Evolutionary conservation across 1,140 invertebrate genomes (phyloP).

Genomic region (Battus philenor): DNA sequence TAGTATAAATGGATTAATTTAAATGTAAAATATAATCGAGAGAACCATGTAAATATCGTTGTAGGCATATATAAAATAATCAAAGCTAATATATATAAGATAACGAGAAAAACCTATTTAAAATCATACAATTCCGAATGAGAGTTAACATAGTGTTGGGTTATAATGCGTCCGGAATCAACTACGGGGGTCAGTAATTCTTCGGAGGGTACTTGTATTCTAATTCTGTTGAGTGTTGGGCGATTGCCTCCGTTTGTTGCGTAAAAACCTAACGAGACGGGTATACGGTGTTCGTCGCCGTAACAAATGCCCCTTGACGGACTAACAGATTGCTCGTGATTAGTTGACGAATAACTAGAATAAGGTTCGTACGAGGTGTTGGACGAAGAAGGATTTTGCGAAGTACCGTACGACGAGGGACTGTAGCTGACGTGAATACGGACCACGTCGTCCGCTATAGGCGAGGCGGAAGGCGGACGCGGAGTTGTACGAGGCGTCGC

Average conservation of each 20-base stretch:
- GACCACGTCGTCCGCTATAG: constrained; percentile 79
- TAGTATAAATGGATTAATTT: no score
- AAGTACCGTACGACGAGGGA: constrained; percentile 60
- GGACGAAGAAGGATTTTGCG: no score
- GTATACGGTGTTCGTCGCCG: constrained; percentile 51
- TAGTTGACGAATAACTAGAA: no score
- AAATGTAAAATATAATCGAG: no score
- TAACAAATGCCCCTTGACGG: constrained; percentile 50
- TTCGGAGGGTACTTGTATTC: constrained; percentile 81
- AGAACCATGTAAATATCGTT: background rate
- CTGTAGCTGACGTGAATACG: constrained; percentile 86
- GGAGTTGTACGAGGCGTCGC: constrained; percentile 80
- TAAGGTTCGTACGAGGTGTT: no score
- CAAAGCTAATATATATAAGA: background rate
- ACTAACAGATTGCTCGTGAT: constrained; percentile 66
- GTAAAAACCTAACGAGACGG: constrained; percentile 52
- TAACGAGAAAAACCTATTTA: constrained; percentile 32
- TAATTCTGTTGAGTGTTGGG: constrained; percentile 79
- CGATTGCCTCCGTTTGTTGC: constrained; percentile 48
- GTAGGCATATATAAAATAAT: background rate
- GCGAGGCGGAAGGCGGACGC: constrained; percentile 75
- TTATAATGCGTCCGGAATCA: constrained; percentile 76
- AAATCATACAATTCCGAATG: constrained; percentile 58
- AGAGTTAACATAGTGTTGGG: constrained; percentile 52
- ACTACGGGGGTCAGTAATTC: constrained; percentile 83